Percentiles rank a stretch among this genome's conserved stretches.
Conservation (phyloP, 2,797 vertebrate species). For the Tragelaphus eurycerus region DNA sequence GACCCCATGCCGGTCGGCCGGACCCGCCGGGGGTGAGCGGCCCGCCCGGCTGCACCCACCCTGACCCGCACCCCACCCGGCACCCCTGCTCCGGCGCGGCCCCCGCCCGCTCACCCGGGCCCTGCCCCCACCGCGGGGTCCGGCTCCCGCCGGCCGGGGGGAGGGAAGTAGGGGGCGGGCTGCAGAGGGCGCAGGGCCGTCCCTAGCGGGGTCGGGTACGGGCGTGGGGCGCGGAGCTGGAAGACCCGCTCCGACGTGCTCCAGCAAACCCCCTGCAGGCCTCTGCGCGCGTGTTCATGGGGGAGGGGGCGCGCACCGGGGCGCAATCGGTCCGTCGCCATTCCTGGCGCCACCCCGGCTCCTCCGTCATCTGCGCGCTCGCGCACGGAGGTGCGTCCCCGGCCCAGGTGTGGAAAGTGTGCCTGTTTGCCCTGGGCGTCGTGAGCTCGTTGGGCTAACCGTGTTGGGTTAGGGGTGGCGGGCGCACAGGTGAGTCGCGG, state of each 20-base stretch:
- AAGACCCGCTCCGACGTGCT: fast-evolving
- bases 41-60: no score
- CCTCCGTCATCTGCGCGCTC: fast-evolving
- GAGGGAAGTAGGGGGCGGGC: background rate
- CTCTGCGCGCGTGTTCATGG: background rate
- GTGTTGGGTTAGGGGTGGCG: background rate
- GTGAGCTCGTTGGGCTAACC: background rate
- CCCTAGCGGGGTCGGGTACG: background rate
- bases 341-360: fast-evolving
- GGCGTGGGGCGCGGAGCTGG: background rate
- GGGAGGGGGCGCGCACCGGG: background rate
- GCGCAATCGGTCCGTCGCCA: fast-evolving
- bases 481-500: fast-evolving
- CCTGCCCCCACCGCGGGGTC: background rate
- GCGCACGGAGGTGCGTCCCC: background rate
- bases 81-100: background rate
- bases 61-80: fast-evolving
- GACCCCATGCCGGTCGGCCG: fast-evolving
- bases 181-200: background rate
- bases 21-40: fast-evolving
- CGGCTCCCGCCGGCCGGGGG: no score
- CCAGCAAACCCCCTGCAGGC: background rate
- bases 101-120: no score
- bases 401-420: background rate
- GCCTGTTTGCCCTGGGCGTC: background rate